These are phyloP conservation scores for Diorhabda elongata DNA, from an alignment of 1,140 invertebrate genomes.

Conservation along the genomic window DNA sequence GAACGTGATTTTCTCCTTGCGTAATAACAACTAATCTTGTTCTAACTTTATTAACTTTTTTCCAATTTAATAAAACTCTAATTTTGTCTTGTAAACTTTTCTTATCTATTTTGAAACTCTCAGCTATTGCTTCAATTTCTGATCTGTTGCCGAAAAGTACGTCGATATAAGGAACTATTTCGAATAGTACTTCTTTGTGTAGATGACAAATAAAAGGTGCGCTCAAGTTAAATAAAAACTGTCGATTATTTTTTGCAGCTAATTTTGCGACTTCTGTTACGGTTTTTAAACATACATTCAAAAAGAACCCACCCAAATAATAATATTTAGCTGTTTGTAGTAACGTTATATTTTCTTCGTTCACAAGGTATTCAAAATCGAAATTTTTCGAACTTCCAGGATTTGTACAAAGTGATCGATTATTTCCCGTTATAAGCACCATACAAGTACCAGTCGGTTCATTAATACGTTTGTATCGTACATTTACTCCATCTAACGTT, in stretches of 20 bases:
- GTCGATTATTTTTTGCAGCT: conserved; percentile 66
- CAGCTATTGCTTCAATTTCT: conserved; percentile 85
- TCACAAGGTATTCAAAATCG: conserved; percentile 78
- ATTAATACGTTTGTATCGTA: conserved; percentile 76
- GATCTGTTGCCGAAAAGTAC: conserved; percentile 95
- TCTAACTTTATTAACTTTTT: conserved; percentile 69
- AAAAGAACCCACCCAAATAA: conserved; percentile 93
- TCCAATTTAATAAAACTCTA: conserved; percentile 65
- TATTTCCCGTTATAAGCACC: conserved; percentile 76
- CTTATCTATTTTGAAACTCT: conserved; percentile 67
- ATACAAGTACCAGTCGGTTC: conserved; percentile 88
- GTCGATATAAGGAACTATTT: conserved; percentile 89
- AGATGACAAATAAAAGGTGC: conserved; percentile 94
- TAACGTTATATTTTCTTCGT: conserved; percentile 66
- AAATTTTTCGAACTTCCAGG: conserved; percentile 93
- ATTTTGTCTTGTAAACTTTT: conserved; percentile 83
- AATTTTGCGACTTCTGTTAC: conserved; percentile 80
- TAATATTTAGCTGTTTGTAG: conserved; percentile 81
- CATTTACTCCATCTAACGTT: conserved; percentile 76
- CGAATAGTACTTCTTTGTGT: conserved; percentile 78
- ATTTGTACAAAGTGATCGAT: conserved; percentile 91
- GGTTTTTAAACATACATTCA: conserved; percentile 87
- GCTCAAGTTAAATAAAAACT: conserved; percentile 91
- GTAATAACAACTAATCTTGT: conserved; percentile 86
- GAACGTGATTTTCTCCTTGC: conserved; percentile 81